Evolutionary conservation across 2,888 invertebrate genomes (phyloP).

Genomic region (Cancer borealis): DNA sequence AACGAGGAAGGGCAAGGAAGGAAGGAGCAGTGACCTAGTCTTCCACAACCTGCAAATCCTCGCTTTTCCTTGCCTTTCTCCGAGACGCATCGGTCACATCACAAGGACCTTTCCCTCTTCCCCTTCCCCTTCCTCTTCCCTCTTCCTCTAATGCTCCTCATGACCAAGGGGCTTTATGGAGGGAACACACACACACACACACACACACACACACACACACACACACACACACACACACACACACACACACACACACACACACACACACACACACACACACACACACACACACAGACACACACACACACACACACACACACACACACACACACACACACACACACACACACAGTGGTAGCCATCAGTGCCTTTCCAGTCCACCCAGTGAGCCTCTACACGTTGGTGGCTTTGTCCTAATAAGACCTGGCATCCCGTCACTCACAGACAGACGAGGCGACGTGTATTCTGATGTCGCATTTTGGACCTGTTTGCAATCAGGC

Average conservation of each 20-base stretch:
- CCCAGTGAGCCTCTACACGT: background rate
- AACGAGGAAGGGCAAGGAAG: background rate
- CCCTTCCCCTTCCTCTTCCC: background rate
- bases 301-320: background rate
- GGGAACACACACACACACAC: background rate
- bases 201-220: background rate
- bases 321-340: background rate
- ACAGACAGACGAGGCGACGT: background rate
- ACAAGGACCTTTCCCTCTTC: background rate
- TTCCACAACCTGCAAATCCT: background rate
- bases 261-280: background rate
- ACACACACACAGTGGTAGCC: background rate
- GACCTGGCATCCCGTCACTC: background rate
- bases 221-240: background rate
- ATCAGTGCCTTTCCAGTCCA: background rate
- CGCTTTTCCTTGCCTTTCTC: background rate
- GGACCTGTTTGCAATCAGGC: background rate
- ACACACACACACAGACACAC: background rate
- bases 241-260: background rate
- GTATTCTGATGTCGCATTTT: background rate
- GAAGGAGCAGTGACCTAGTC: background rate
- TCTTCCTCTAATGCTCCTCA: background rate
- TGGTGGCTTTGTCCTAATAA: background rate
- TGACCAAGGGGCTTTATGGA: background rate
- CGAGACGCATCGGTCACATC: no score